Conservation (phyloP, 2,888 invertebrate species). For the Caenorhabditis japonica region DNA sequence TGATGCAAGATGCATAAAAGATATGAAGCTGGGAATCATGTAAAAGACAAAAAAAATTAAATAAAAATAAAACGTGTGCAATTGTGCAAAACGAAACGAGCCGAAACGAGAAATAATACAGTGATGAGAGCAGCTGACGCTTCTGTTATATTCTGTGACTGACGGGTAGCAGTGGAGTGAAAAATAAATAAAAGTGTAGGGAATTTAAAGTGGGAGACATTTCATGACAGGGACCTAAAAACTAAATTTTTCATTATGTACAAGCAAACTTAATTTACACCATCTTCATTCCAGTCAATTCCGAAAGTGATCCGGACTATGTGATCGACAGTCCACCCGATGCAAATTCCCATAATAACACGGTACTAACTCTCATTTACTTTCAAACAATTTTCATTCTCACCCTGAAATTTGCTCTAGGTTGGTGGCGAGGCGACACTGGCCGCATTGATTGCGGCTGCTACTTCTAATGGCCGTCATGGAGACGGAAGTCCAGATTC, state of each 20-base stretch:
- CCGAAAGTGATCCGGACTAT: conserved; percentile 34
- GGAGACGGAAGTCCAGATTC: conserved; percentile 36
- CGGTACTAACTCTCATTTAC: conserved; percentile 12
- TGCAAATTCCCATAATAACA: conserved; percentile 4
- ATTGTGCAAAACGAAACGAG: conserved; percentile 15
- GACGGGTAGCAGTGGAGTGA: not conserved
- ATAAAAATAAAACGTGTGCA: conserved; percentile 8
- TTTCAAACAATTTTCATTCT: not conserved
- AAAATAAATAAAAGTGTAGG: not conserved
- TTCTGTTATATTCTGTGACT: not conserved
- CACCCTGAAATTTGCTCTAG: conserved; percentile 46
- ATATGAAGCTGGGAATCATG: conserved; percentile 17
- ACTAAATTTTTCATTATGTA: conserved; percentile 5
- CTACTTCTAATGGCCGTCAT: conserved; percentile 40
- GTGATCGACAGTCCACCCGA: conserved; percentile 20
- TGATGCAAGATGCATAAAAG: too few species aligned
- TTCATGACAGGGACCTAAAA: conserved; percentile 14
- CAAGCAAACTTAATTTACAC: too few species aligned
- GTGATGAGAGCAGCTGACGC: conserved; percentile 29
- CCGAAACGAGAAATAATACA: too few species aligned
- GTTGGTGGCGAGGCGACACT: conserved; percentile 63
- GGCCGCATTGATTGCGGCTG: conserved; percentile 42
- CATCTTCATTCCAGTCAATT: conserved; percentile 40
- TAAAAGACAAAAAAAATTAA: conserved; percentile 20
- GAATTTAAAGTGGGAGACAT: conserved; percentile 13